phyloP scores from a whole-genome alignment of 2,888 invertebrate species.

The Cataglyphis albicans region DNA sequence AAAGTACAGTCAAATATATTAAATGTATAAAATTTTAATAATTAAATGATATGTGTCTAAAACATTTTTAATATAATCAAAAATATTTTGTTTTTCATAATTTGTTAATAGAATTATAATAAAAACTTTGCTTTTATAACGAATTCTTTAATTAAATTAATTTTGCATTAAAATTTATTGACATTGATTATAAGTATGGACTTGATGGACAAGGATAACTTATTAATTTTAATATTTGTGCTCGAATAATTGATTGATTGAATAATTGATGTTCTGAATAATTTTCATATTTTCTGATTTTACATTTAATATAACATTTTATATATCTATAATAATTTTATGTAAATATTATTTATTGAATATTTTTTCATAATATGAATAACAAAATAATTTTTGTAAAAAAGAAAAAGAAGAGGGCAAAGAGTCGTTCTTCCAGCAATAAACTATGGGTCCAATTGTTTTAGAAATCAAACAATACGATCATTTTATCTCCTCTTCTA shows the following conservation, averaged over 20 bases:
- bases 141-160: background rate
- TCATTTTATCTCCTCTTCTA: slow-evolving; percentile 41
- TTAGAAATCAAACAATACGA: slow-evolving; percentile 72
- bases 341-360: background rate
- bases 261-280: background rate
- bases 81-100: background rate
- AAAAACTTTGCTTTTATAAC: background rate
- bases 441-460: slow-evolving; percentile 18
- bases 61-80: background rate
- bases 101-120: background rate
- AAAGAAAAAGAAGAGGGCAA: background rate
- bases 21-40: background rate
- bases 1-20: background rate
- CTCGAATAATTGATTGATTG: background rate
- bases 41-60: background rate
- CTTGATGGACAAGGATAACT: no score
- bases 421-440: background rate
- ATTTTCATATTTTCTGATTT: slow-evolving; percentile 6
- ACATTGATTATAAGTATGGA: background rate
- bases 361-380: background rate
- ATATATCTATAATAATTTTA: slow-evolving; percentile 1
- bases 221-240: background rate
- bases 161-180: background rate
- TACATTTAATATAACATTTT: background rate
- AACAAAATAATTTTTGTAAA: background rate